Evolutionary conservation across 2,888 invertebrate species (phyloP).

Genomic region (Agriopis aurantiaria): DNA sequence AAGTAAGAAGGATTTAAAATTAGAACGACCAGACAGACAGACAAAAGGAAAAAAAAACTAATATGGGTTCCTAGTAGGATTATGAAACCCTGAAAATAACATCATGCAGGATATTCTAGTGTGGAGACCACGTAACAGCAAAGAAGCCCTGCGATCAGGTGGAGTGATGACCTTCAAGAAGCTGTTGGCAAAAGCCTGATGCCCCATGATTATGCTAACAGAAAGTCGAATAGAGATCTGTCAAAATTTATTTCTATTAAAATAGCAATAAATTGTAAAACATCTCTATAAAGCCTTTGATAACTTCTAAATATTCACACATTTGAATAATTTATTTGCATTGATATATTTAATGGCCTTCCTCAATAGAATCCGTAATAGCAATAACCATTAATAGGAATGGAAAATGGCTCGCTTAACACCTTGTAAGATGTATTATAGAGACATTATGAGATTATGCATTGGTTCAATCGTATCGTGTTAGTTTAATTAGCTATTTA

Average conservation of each 20-base stretch:
- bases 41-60: no score
- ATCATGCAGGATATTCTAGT: no score
- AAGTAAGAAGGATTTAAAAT: no score
- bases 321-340: conserved; percentile 26
- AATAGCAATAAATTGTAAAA: neutral
- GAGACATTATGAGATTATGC: conserved; percentile 13
- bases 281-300: neutral
- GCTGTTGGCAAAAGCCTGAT: no score
- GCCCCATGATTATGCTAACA: neutral
- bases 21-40: no score
- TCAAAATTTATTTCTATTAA: neutral
- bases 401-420: conserved; percentile 27
- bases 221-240: no score
- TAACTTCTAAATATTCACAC: neutral
- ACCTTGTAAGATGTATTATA: conserved; percentile 19
- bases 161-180: no score
- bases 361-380: conserved; percentile 17
- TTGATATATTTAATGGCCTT: conserved; percentile 19
- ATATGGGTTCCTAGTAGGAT: no score
- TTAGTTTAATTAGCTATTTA: conserved; percentile 10
- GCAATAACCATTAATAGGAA: conserved; percentile 22
- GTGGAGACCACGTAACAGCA: no score
- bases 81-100: no score
- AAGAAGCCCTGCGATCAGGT: no score
- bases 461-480: conserved; percentile 16